Percentiles rank a stretch among this genome's conserved stretches.
Conservation (phyloP, 2,113 vertebrate species). For the Cyanoramphus novaezelandiae region DNA sequence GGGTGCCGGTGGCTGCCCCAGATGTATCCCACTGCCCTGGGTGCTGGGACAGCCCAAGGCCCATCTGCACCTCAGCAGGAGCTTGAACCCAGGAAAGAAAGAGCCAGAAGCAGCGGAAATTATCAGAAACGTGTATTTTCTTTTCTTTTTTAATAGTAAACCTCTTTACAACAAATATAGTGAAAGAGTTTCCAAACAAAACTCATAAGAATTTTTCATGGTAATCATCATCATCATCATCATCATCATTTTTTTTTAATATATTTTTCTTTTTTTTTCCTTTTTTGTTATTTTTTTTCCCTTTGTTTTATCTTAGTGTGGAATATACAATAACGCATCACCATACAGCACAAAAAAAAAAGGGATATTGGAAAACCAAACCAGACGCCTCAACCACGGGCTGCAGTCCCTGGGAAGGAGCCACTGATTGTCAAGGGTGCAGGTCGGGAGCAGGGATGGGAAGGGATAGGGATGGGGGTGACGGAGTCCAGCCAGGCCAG, state of each 20-base stretch:
- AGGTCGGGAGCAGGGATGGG: background rate
- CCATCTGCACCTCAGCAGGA: background rate
- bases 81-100: background rate
- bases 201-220: slow-evolving; percentile 76
- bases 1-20: background rate
- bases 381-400: slow-evolving; percentile 64
- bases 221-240: slow-evolving; percentile 25
- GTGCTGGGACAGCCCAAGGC: background rate
- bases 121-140: slow-evolving; percentile 76
- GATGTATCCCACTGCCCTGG: background rate
- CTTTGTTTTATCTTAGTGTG: slow-evolving; percentile 61
- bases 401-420: slow-evolving; percentile 64
- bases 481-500: background rate
- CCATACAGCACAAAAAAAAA: slow-evolving; percentile 76
- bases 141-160: slow-evolving; percentile 82
- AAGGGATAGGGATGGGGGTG: background rate
- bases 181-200: slow-evolving; percentile 83
- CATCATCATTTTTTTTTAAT: background rate
- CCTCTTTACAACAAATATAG: slow-evolving; percentile 85
- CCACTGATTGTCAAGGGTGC: slow-evolving; percentile 74
- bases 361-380: slow-evolving; percentile 70
- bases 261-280: slow-evolving; percentile 29
- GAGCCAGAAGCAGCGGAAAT: background rate
- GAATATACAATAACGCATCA: slow-evolving; percentile 79
- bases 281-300: background rate